phyloP scores from a whole-genome alignment of 1,140 invertebrate species.

The Ctenoplectra terminalis region DNA sequence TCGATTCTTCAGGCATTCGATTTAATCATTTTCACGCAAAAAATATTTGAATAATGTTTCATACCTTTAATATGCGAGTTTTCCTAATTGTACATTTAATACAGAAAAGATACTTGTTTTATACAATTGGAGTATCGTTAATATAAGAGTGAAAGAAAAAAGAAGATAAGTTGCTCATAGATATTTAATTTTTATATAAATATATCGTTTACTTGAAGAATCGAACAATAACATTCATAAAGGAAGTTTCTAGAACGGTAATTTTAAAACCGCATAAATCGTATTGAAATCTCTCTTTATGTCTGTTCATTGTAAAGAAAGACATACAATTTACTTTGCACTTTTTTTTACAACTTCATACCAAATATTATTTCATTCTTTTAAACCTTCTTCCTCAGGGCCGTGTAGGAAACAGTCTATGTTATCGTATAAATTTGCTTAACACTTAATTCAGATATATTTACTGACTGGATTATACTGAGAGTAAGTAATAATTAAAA shows the following conservation, averaged over 20 bases:
- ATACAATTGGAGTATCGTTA: not conserved
- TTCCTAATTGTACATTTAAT: not conserved
- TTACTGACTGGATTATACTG: not conserved
- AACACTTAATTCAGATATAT: not conserved
- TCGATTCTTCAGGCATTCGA: slow-evolving; percentile 49
- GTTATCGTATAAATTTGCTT: not conserved
- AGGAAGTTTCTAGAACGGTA: not conserved
- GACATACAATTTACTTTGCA: slow-evolving; percentile 37
- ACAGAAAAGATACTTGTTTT: not conserved
- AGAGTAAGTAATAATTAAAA: not conserved
- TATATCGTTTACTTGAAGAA: slow-evolving; percentile 19
- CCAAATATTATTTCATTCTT: slow-evolving; percentile 49
- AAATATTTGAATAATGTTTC: not conserved
- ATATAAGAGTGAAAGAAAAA: not conserved
- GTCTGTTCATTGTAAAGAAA: slow-evolving; percentile 21
- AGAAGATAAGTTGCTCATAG: no score
- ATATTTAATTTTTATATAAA: not conserved
- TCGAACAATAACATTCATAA: slow-evolving; percentile 24
- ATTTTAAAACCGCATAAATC: not conserved
- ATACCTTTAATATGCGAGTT: not conserved
- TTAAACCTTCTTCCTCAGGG: slow-evolving; percentile 46
- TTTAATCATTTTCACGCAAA: slow-evolving; percentile 1
- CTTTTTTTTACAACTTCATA: slow-evolving; percentile 55
- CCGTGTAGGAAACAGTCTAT: slow-evolving; percentile 16
- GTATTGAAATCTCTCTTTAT: slow-evolving; percentile 26